Evolutionary conservation across 2,113 vertebrate species (phyloP).

Genomic region (Labeo catla): DNA sequence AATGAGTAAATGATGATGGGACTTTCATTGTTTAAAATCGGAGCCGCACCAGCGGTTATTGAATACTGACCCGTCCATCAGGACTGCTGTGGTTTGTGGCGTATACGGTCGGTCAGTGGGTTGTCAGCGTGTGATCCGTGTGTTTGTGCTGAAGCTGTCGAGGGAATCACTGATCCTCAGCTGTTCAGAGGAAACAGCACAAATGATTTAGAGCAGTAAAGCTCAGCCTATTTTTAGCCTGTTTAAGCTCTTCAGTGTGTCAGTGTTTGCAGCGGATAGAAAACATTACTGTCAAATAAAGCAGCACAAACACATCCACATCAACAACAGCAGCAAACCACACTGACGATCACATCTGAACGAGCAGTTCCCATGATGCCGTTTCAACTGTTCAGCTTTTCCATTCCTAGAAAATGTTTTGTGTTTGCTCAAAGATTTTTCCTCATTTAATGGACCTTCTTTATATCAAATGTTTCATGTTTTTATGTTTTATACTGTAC

Average conservation of each 20-base stretch:
- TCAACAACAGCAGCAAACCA: neutral
- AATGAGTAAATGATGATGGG: too few species aligned
- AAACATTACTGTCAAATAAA: constrained; percentile 4
- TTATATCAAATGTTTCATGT: neutral
- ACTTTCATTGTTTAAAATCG: too few species aligned
- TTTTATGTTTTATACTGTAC: too few species aligned
- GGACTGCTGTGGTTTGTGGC: too few species aligned
- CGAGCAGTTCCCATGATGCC: neutral
- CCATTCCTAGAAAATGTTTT: too few species aligned
- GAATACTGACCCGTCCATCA: too few species aligned
- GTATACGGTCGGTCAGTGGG: neutral
- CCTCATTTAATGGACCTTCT: too few species aligned
- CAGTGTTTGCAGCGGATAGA: neutral
- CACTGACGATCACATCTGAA: neutral
- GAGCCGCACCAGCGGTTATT: too few species aligned
- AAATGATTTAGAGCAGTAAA: constrained; percentile 7
- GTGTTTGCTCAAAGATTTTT: neutral
- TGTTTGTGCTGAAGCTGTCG: neutral
- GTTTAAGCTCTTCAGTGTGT: neutral
- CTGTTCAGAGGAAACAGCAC: neutral
- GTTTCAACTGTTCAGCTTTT: neutral
- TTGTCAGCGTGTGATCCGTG: neutral
- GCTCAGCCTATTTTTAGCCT: neutral
- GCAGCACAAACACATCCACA: neutral
- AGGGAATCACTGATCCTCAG: constrained; percentile 15